Percentiles rank a stretch among this genome's conserved stretches.
Conservation (phyloP, 2,113 vertebrate genomes). For the Dipodomys merriami region DNA sequence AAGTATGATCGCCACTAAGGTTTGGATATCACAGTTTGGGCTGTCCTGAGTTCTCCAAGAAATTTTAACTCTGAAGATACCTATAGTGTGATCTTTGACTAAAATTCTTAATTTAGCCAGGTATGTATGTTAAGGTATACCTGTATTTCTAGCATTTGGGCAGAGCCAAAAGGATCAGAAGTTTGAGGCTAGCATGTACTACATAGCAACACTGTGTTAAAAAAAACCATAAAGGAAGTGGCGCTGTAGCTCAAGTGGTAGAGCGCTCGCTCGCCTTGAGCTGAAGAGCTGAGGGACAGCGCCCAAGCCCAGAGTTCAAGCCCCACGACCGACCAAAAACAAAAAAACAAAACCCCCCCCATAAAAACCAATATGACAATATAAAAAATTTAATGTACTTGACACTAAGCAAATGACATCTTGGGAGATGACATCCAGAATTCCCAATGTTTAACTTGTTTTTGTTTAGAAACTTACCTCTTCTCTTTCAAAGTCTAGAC, state of each 20-base stretch:
- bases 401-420: background rate
- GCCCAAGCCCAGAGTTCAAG: too few species aligned
- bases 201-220: background rate
- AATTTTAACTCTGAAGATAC: slow-evolving; percentile 18
- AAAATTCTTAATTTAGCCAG: background rate
- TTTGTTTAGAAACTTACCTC: background rate
- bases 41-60: slow-evolving; percentile 56
- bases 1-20: slow-evolving; percentile 8
- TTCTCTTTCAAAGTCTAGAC: slow-evolving; percentile 27
- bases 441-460: background rate
- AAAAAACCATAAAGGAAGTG: too few species aligned
- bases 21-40: background rate
- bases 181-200: background rate
- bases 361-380: background rate
- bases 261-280: too few species aligned
- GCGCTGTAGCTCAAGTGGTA: too few species aligned
- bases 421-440: background rate
- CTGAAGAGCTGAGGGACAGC: too few species aligned
- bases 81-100: slow-evolving; percentile 18
- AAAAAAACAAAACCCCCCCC: too few species aligned
- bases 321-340: too few species aligned
- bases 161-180: background rate
- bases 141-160: background rate
- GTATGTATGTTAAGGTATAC: background rate
- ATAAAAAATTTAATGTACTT: background rate